phyloP scores from a whole-genome alignment of 2,797 vertebrate genomes.

The Graptemys geographica region DNA sequence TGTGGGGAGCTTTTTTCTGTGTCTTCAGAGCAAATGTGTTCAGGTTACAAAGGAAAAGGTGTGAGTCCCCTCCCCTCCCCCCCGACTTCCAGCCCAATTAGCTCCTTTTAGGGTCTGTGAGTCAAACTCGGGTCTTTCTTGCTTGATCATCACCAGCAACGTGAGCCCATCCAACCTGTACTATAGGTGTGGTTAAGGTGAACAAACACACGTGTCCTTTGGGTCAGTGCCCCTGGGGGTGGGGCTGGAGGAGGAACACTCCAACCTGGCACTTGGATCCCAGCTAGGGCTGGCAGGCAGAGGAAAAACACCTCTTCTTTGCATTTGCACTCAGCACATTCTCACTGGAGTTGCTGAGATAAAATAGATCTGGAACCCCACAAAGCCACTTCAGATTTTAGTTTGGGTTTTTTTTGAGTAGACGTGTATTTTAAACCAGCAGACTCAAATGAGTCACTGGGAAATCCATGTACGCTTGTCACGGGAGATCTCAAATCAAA shows the following conservation, averaged over 20 bases:
- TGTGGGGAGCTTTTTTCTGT: neutral
- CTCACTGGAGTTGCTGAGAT: constrained; percentile 46
- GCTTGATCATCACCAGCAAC: neutral
- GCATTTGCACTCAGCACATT: neutral
- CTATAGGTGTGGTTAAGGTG: neutral
- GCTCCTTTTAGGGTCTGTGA: neutral
- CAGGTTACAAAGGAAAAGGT: neutral
- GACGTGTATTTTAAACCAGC: constrained; percentile 48
- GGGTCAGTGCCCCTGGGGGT: neutral
- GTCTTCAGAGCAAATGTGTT: neutral
- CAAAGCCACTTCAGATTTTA: constrained; percentile 1
- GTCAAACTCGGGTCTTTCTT: neutral
- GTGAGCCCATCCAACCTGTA: neutral
- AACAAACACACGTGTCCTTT: neutral
- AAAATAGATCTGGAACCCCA: constrained; percentile 45
- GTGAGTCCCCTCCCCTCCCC: no score
- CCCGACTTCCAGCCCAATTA: neutral
- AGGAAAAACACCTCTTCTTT: neutral
- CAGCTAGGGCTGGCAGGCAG: neutral
- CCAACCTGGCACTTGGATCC: neutral
- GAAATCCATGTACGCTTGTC: neutral
- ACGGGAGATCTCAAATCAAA: constrained; percentile 52
- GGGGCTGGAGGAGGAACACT: constrained; percentile 2
- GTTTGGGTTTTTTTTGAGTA: neutral
- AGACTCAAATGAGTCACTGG: constrained; percentile 46